Conservation (phyloP, 2,113 vertebrate genomes). For the Zootoca vivipara region DNA sequence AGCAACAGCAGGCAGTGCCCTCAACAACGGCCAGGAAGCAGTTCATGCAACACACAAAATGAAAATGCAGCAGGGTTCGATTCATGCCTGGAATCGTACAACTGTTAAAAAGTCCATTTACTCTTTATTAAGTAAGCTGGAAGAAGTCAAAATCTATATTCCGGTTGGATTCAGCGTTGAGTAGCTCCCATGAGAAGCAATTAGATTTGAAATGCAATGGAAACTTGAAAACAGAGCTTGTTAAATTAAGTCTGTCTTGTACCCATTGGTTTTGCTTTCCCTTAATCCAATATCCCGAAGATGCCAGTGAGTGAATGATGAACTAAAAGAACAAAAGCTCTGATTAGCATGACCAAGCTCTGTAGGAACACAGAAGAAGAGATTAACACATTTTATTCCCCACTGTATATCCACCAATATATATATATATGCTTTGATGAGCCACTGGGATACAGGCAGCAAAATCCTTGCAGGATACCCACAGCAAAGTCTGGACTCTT, state of each 20-base stretch:
- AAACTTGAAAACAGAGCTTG: neutral
- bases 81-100: neutral
- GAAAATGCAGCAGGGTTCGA: neutral
- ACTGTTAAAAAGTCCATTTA: neutral
- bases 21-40: neutral
- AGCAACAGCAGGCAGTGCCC: neutral
- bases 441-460: neutral
- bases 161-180: neutral
- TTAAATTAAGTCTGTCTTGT: neutral
- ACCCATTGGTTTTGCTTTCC: neutral
- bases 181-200: neutral
- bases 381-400: neutral
- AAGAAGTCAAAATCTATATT: neutral
- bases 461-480: neutral
- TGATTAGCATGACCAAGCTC: neutral
- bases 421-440: neutral
- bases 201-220: constrained; percentile 4
- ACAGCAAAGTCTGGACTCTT: neutral
- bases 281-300: neutral
- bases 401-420: neutral
- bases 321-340: neutral
- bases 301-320: neutral
- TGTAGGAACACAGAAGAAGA: neutral
- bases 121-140: neutral
- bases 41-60: neutral